Percentiles rank a stretch among this genome's conserved stretches.
Evolutionary conservation across 2,113 vertebrate genomes (phyloP).

Genomic region (Patagioenas fasciata): DNA sequence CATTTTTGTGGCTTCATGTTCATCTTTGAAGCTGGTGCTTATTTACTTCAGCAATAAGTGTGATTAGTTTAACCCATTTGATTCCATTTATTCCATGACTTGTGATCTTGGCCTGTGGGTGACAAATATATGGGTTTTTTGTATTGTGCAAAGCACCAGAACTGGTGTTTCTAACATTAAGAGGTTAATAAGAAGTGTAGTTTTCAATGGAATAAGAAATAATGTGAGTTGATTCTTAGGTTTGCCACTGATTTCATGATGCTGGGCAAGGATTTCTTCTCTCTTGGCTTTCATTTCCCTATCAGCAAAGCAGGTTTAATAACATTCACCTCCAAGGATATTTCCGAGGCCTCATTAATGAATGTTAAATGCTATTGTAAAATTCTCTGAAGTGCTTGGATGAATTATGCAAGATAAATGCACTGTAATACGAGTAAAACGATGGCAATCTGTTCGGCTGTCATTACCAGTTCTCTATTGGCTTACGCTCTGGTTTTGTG

Average conservation of each 20-base stretch:
- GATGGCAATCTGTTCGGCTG: neutral
- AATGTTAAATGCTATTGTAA: neutral
- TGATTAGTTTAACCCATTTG: neutral
- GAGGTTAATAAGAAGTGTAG: neutral
- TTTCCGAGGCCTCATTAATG: slow-evolving; percentile 16
- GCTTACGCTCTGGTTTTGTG: neutral
- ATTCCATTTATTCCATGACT: neutral
- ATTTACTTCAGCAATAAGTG: neutral
- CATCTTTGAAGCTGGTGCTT: neutral
- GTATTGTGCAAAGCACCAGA: neutral
- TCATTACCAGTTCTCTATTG: neutral
- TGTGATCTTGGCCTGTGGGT: neutral
- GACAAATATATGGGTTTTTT: neutral
- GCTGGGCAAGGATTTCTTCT: neutral
- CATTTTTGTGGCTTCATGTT: neutral
- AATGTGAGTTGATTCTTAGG: neutral
- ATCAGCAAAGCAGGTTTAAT: neutral
- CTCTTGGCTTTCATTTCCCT: neutral
- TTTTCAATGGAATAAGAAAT: neutral
- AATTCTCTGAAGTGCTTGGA: neutral
- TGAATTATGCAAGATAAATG: neutral
- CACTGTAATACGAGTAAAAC: neutral
- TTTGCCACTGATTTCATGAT: neutral
- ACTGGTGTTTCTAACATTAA: neutral
- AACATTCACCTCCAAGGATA: neutral